Evolutionary conservation across 2,797 vertebrate species (phyloP).

Genomic region (Mus caroli): DNA sequence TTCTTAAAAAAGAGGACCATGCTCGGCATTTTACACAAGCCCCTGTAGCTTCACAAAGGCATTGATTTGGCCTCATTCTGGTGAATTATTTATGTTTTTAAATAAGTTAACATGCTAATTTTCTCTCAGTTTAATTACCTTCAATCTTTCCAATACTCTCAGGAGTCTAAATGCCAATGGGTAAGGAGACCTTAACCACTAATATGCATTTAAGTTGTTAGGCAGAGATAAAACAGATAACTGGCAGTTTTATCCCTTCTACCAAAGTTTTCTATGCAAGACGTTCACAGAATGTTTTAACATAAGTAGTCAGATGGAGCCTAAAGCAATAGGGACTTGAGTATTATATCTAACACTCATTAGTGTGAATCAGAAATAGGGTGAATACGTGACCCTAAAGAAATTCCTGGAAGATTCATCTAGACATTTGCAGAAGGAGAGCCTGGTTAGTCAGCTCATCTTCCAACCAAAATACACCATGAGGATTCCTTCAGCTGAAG

Average conservation of each 20-base stretch:
- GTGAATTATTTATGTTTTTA: constrained; percentile 57
- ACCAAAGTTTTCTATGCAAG: constrained; percentile 25
- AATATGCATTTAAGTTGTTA: background rate
- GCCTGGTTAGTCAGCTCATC: too few species aligned
- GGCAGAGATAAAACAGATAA: constrained; percentile 13
- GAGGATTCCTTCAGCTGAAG: background rate
- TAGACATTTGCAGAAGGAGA: fast-evolving
- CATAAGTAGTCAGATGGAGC: background rate
- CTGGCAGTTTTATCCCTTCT: background rate
- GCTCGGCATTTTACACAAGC: background rate
- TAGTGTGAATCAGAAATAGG: background rate
- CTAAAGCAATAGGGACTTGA: background rate
- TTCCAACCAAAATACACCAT: background rate
- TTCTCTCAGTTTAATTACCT: constrained; percentile 31
- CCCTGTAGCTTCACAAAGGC: constrained; percentile 27
- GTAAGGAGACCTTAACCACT: background rate
- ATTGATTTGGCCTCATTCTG: background rate
- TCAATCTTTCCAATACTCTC: background rate
- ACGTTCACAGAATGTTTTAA: background rate
- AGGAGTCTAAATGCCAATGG: background rate
- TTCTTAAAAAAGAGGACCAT: background rate
- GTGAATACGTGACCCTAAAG: background rate
- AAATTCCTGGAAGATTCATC: background rate
- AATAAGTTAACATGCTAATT: constrained; percentile 42
- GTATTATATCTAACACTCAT: background rate